Evolutionary conservation across 2,888 invertebrate genomes (phyloP).

Genomic region (Emmelina monodactyla): DNA sequence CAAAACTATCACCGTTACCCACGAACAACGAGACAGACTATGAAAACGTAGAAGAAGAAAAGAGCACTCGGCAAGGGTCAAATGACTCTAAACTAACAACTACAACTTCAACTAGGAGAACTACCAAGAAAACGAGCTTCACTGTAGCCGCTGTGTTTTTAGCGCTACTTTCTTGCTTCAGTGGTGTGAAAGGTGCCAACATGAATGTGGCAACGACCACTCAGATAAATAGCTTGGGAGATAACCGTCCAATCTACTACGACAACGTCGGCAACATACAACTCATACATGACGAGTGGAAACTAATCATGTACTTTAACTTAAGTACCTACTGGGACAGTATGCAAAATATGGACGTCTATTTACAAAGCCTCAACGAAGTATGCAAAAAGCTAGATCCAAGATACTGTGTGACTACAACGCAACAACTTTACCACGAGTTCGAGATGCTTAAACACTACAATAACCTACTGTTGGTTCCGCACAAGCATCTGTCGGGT

Average conservation of each 20-base stretch:
- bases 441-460: slow-evolving; percentile 6
- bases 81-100: no score
- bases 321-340: slow-evolving; percentile 12
- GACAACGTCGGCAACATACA: slow-evolving; percentile 10
- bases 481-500: slow-evolving; percentile 6
- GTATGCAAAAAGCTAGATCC: slow-evolving; percentile 7
- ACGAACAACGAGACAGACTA: no score
- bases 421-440: slow-evolving; percentile 7
- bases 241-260: slow-evolving; percentile 10
- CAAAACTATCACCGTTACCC: no score
- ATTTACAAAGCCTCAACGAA: no score
- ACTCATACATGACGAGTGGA: slow-evolving; percentile 14
- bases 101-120: no score
- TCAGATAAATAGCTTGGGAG: slow-evolving; percentile 8
- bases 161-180: no score
- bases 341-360: slow-evolving; percentile 3
- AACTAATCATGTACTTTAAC: slow-evolving; percentile 11
- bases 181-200: no score
- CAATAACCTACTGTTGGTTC: slow-evolving; percentile 6
- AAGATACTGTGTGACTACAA: slow-evolving; percentile 7
- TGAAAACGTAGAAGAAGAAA: no score
- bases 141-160: no score
- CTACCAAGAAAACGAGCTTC: no score
- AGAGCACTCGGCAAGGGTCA: no score
- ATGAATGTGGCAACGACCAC: no score